Percentiles rank a stretch among this genome's conserved stretches.
These are phyloP conservation scores for Lates japonicus DNA, from an alignment of 2,797 vertebrate genomes.

Conservation along the genomic window DNA sequence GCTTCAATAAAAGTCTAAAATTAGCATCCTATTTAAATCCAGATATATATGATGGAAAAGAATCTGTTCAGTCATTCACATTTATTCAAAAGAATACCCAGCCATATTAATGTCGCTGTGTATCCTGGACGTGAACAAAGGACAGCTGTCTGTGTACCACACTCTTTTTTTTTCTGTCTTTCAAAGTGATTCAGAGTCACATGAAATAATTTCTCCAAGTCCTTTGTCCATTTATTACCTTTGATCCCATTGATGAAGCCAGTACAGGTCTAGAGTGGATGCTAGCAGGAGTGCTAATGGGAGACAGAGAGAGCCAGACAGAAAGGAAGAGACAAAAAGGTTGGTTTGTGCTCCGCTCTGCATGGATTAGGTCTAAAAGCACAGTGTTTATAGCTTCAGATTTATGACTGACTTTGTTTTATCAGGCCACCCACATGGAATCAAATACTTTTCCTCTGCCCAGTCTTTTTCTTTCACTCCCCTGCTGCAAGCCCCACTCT, in stretches of 20 bases:
- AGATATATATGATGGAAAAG: neutral
- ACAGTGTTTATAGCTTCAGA: slow-evolving; percentile 71
- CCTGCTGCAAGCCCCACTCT: neutral
- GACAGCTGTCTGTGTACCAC: neutral
- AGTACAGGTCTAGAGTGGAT: slow-evolving; percentile 20
- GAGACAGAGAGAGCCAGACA: neutral
- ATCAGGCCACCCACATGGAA: slow-evolving; percentile 77
- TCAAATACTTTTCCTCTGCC: slow-evolving; percentile 56
- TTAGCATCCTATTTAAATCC: neutral
- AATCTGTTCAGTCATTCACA: neutral
- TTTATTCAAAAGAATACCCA: neutral
- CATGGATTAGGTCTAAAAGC: slow-evolving; percentile 72
- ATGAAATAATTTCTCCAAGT: neutral
- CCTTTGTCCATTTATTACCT: neutral
- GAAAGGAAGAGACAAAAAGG: slow-evolving; percentile 36
- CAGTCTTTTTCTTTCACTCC: slow-evolving; percentile 30
- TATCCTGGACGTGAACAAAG: slow-evolving; percentile 5
- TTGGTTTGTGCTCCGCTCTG: slow-evolving; percentile 43
- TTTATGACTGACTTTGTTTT: slow-evolving; percentile 76
- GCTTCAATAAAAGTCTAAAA: neutral
- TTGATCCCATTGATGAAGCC: slow-evolving; percentile 31
- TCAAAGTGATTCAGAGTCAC: neutral
- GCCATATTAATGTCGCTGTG: neutral
- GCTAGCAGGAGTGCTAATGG: slow-evolving; percentile 7
- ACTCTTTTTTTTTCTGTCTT: neutral